Evolutionary conservation across 2,113 vertebrate genomes (phyloP).

Genomic region (Ploceus nigricollis): DNA sequence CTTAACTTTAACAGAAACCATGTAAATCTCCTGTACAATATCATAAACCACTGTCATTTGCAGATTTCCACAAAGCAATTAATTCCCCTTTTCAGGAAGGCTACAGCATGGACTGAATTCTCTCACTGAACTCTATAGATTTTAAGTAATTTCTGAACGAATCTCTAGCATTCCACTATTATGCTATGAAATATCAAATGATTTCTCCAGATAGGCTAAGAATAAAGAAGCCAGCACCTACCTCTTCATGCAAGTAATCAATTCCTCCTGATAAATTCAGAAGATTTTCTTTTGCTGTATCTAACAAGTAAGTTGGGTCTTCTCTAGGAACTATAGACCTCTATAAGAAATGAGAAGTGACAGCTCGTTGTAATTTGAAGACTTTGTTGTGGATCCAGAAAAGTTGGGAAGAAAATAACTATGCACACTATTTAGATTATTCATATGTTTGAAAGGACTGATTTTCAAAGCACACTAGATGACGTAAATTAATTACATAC

Average conservation of each 20-base stretch:
- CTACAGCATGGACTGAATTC: background rate
- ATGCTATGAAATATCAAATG: background rate
- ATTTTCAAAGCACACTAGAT: background rate
- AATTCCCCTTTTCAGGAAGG: background rate
- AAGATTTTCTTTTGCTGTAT: conserved; percentile 43
- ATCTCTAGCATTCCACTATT: background rate
- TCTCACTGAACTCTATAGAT: background rate
- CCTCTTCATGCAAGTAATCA: conserved; percentile 63
- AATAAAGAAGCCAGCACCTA: background rate
- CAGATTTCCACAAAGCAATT: background rate
- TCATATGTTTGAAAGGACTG: background rate
- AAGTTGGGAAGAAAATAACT: background rate
- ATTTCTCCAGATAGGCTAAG: background rate
- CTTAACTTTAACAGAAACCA: background rate
- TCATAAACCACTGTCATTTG: background rate
- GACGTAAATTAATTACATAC: background rate
- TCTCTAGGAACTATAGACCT: conserved; percentile 49
- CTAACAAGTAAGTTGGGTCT: conserved; percentile 2
- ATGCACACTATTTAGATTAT: background rate
- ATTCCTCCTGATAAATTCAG: conserved; percentile 45
- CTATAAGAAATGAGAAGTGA: conserved; percentile 47
- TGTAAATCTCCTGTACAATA: background rate
- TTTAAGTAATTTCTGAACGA: background rate
- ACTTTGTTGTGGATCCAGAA: background rate
- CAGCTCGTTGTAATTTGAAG: background rate